Evolutionary conservation across 2,113 vertebrate genomes (phyloP), one percentile per base, ranked within the genome.

Genomic region (Eudyptes chrysolophus): DNA sequence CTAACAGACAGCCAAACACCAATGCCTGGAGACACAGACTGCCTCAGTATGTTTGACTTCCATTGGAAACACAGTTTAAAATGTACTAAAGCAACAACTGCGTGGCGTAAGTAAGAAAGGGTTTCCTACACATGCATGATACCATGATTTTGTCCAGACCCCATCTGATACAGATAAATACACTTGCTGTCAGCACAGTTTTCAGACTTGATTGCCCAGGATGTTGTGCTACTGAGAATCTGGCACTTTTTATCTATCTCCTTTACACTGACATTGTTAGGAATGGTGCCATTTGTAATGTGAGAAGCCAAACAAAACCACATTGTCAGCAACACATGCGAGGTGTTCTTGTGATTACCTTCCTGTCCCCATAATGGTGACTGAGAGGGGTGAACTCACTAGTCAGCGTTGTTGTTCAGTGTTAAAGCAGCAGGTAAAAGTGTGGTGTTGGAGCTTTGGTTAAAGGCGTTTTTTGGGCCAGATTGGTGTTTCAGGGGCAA

Each of bases 361-460:
- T 97, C 94, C 94, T 97, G 94, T 93, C 82, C 82, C 61, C 40
- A 25, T 70, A 80, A 90, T 49, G 79, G 87, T 55, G 32, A 36
- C 58, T 17, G 62, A 70, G 58, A 42, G 0, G 8, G 18, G 51
- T 13, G 8, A 94, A 51, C 71, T 71, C 38, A 10, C 38, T 14
- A 27, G 20, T 34, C 58, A 65, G 38, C 0, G 1, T 21, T 85
- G 65, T 16, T 85, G 66, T 34, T 89, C 32, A 27, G 44, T 36
- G 36, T 51, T 46, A 51, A 84, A 82, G 40, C 15, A 42, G 15
- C 51, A 92, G 58, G 70, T 85, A 76, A 26, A 85, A 72, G n/a
- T 20, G 32, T 29, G 46, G 11, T 68, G 29, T 16, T 77, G 42
- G 62, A 69, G 18, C 18, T 79, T 70, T 79, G 17, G 10, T 81